These are phyloP conservation scores for Neopelma chrysocephalum DNA, from an alignment of 2,797 vertebrate genomes.

Conservation along the genomic window DNA sequence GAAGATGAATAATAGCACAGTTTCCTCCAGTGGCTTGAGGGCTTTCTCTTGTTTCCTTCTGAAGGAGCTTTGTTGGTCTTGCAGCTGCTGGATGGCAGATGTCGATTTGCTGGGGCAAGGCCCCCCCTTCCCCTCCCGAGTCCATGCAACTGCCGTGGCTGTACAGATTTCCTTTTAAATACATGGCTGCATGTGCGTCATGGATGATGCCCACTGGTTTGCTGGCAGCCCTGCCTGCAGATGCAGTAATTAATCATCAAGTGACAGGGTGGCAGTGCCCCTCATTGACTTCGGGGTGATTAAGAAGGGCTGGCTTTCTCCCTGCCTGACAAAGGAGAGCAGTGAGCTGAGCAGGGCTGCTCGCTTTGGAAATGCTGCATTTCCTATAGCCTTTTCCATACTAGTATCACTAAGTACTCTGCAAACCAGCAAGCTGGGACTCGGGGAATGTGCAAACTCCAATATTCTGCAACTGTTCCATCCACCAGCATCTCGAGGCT, in stretches of 20 bases:
- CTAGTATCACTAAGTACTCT: background rate
- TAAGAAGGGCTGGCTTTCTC: background rate
- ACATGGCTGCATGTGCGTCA: background rate
- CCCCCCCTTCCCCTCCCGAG: background rate
- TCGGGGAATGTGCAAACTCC: background rate
- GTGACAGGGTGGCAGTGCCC: conserved; percentile 46
- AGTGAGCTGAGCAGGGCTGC: background rate
- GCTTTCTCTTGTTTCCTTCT: conserved; percentile 14
- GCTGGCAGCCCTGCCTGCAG: conserved; percentile 44
- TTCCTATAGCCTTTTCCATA: background rate
- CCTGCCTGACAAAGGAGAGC: conserved; percentile 5
- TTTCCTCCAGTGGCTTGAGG: background rate
- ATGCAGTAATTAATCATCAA: conserved; percentile 51
- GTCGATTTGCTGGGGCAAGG: background rate
- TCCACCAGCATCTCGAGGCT: background rate
- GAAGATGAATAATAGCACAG: background rate
- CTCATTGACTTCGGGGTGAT: background rate
- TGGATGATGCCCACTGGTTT: conserved; percentile 13
- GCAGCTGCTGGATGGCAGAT: conserved; percentile 45
- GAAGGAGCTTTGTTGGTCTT: conserved; percentile 41
- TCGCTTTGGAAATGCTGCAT: background rate
- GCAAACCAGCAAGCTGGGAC: background rate
- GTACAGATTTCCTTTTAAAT: background rate
- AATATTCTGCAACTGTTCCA: background rate
- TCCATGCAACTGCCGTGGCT: fast-evolving